Percentiles rank a stretch among this genome's conserved stretches.
These are phyloP conservation scores for Cathartes aura DNA, from an alignment of 2,113 vertebrate genomes.

Conservation along the genomic window DNA sequence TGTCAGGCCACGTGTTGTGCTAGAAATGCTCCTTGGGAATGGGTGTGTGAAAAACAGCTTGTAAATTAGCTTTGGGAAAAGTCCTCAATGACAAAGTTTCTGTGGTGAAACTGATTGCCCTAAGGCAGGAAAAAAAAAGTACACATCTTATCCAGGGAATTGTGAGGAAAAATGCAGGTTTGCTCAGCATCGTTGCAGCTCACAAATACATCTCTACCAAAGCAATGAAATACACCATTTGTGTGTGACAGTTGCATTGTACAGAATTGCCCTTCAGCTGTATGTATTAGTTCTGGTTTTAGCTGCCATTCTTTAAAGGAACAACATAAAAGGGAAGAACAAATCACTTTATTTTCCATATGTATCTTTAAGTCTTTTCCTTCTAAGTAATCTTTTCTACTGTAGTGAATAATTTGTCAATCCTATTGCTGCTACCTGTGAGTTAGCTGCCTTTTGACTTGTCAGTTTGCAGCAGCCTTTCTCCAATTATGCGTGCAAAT, in stretches of 20 bases:
- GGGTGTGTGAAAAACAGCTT: not conserved
- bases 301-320: not conserved
- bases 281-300: not conserved
- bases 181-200: not conserved
- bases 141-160: not conserved
- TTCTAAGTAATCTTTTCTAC: not conserved
- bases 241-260: not conserved
- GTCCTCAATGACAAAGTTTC: not conserved
- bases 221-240: not conserved
- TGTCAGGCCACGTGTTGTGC: not conserved
- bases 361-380: not conserved
- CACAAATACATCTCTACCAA: not conserved
- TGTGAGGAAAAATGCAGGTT: not conserved
- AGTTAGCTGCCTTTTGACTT: not conserved
- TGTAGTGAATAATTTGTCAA: not conserved
- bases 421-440: not conserved
- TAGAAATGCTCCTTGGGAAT: not conserved
- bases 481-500: not conserved
- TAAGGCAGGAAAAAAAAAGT: not conserved
- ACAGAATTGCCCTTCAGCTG: not conserved
- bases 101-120: not conserved
- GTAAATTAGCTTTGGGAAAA: not conserved
- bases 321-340: not conserved
- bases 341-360: not conserved
- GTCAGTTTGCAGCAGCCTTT: not conserved